Evolutionary conservation across 2,888 invertebrate species (phyloP).

Genomic region (Nudaria mundana): DNA sequence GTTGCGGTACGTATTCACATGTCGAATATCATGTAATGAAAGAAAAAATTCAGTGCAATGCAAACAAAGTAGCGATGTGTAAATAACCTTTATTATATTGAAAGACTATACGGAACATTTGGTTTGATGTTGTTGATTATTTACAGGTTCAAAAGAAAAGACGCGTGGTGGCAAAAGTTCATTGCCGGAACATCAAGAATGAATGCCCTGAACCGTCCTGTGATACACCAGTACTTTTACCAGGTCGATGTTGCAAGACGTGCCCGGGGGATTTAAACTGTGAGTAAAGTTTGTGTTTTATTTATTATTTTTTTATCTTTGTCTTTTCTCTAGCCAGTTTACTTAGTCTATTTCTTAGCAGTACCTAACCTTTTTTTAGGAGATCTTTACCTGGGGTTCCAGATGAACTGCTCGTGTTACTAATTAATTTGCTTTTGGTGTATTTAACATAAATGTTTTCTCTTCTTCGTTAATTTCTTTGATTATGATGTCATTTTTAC

Average conservation of each 20-base stretch:
- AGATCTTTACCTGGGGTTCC: too few relatives aligned
- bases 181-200: slow-evolving; percentile 94
- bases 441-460: too few relatives aligned
- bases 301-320: too few relatives aligned
- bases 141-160: slow-evolving; percentile 92
- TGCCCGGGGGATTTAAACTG: slow-evolving; percentile 90
- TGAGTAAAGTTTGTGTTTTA: slow-evolving; percentile 69
- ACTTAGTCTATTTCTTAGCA: too few relatives aligned
- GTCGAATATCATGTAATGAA: slow-evolving; percentile 8
- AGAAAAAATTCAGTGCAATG: too few relatives aligned
- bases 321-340: too few relatives aligned
- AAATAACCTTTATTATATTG: too few relatives aligned
- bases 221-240: slow-evolving; percentile 90
- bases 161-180: slow-evolving; percentile 92
- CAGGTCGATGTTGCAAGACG: slow-evolving; percentile 95
- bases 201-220: slow-evolving; percentile 95
- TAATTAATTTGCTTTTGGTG: too few relatives aligned
- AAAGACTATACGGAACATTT: too few relatives aligned
- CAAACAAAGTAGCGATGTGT: too few relatives aligned
- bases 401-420: too few relatives aligned
- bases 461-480: slow-evolving; percentile 50
- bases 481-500: slow-evolving; percentile 58
- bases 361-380: too few relatives aligned
- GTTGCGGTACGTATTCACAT: slow-evolving; percentile 89
- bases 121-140: slow-evolving; percentile 8